Evolutionary conservation across 2,113 vertebrate species (phyloP), one percentile per base, ranked within the genome.

Genomic region (Rhinoderma darwinii): DNA sequence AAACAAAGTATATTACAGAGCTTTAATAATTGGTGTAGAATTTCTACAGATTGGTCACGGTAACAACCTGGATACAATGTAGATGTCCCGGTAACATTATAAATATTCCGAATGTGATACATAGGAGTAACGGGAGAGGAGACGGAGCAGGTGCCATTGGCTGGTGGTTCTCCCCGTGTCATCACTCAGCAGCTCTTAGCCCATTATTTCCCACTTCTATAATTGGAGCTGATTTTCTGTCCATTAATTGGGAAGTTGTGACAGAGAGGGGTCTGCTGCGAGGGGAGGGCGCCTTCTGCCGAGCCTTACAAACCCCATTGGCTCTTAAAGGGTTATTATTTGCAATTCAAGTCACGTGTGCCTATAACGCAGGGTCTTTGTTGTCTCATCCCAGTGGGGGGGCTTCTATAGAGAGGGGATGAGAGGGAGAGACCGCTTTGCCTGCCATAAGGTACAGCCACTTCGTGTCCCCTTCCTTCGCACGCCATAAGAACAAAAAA

Each of bases 331-430:
- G 86, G 77, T 87, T 87, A 87, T 59, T 73, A 70, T 82, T 87
- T 73, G 70, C 86, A 43, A 87, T 87, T 87, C 86, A 4, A 54
- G 70, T 87, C 86, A 87, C 86, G 79, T 87, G 86, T 61, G 37
- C 50, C 78, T 75, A 74, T 87, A 87, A 87, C 86, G 86, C 79
- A 87, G 86, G 85, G 79, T 73, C 84, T 87, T 87, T 87, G 86
- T 87, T 87, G 86, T 87, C 68, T 87, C 61, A 61, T 82, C 78
- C 39, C 86, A 37, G 78, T 82, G 86, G 86, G 86, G 84, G 63
- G 86, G 79, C 68, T 87, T 50, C 86, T 75, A 81, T 87, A 82
- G 86, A 87, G 84, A n/a, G 66, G 51, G 73, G 83, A 84, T 76
- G 59, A 86, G 85, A 81, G 37, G 70, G 84, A 79, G 86, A 82